Evolutionary conservation across 2,888 invertebrate genomes (phyloP).

Genomic region (Sturmia bella): DNA sequence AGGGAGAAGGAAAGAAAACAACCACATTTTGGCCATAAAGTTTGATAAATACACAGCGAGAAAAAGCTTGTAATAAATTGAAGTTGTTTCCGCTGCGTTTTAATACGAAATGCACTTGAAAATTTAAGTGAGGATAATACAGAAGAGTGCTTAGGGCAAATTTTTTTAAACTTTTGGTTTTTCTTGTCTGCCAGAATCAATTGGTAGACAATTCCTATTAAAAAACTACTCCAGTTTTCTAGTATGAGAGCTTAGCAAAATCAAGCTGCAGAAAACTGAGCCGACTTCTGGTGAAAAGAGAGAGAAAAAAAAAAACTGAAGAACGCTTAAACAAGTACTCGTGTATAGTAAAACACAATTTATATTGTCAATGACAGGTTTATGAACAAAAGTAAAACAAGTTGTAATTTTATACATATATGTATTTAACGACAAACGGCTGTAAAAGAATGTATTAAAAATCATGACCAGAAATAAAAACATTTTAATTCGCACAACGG

Average conservation of each 20-base stretch:
- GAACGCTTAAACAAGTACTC: background rate
- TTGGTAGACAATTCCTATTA: background rate
- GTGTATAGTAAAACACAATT: slow-evolving; percentile 4
- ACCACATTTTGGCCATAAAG: no score
- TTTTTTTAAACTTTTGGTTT: no score
- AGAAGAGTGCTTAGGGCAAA: no score
- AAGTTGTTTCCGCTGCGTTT: no score
- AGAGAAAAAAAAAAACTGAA: background rate
- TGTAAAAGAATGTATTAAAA: background rate
- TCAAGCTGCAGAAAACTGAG: slow-evolving; percentile 47
- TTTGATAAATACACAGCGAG: no score
- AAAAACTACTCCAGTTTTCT: background rate
- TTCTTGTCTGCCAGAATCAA: no score
- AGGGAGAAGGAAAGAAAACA: no score
- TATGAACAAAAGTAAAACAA: slow-evolving; percentile 5
- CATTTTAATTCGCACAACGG: background rate
- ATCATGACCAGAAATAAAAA: background rate
- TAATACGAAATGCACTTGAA: no score
- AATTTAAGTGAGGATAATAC: no score
- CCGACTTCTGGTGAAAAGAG: background rate
- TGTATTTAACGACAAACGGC: no score
- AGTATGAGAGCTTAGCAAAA: background rate
- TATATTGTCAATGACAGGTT: slow-evolving; percentile 14
- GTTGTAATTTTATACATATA: slow-evolving; percentile 14
- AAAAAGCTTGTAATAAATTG: no score